Evolutionary conservation across 2,888 invertebrate species (phyloP).

Genomic region (Phaonia tiefii): DNA sequence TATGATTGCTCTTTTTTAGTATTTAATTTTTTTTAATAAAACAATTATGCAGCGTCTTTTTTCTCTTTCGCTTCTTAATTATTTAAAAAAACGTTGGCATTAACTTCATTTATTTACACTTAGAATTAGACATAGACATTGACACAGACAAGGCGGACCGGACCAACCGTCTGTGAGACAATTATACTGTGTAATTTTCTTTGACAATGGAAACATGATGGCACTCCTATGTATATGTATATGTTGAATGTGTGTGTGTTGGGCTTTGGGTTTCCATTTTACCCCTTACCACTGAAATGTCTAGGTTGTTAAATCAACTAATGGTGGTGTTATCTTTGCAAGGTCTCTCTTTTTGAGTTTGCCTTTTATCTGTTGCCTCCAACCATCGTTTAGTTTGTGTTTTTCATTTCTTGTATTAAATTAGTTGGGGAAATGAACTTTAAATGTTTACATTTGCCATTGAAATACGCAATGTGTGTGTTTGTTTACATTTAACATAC

Average conservation of each 20-base stretch:
- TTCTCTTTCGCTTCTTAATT: not conserved
- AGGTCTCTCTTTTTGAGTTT: slow-evolving; percentile 1
- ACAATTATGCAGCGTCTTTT: not conserved
- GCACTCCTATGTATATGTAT: slow-evolving; percentile 49
- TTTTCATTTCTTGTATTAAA: too few relatives aligned
- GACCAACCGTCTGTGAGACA: not conserved
- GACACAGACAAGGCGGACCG: not conserved
- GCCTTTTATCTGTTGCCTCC: too few relatives aligned
- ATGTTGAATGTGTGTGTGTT: not conserved
- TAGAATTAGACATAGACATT: too few relatives aligned
- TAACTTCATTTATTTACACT: not conserved
- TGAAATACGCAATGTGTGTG: not conserved
- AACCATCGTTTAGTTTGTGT: too few relatives aligned
- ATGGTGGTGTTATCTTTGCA: slow-evolving; percentile 30
- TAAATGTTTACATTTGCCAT: not conserved
- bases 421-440: too few relatives aligned
- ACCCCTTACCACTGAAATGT: slow-evolving; percentile 34
- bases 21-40: slow-evolving; percentile 24
- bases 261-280: not conserved
- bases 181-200: not conserved
- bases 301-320: not conserved
- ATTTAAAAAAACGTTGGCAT: not conserved
- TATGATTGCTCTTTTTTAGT: slow-evolving; percentile 8
- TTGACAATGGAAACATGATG: slow-evolving; percentile 32
- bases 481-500: slow-evolving; percentile 24